Evolutionary conservation across 1,140 invertebrate genomes (phyloP), one percentile per base, ranked within the genome.

Genomic region (Habropoda laboriosa): DNA sequence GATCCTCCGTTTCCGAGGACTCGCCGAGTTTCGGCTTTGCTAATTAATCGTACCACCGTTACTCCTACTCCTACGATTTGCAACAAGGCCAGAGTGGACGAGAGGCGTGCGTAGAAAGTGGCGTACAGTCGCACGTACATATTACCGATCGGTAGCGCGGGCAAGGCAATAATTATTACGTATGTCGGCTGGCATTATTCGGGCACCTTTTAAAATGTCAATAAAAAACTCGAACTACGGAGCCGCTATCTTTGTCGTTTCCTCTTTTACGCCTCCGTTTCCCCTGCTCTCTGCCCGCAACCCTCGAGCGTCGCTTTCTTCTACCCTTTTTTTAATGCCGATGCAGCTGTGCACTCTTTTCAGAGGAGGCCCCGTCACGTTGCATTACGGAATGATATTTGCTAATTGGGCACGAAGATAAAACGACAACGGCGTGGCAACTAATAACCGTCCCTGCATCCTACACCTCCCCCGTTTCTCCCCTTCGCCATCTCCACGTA

Each of bases 341-440:
- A 83, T 79, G 82, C 86, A 85, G 86, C 83, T 84, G n/a, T n/a
- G 83, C 83, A 78, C 81, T 80, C 81, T 79, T 86, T 83, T 82
- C 73, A 85, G 82, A 84, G 85, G 80, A 85, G 79, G 86, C 77
- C 51, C 83, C 88, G 91, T 92, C 92, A 91, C 84, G 86, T 92
- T 91, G 89, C 90, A 92, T 92, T 92, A 92, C 91, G 82, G 82
- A 90, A 90, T 91, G 89, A 91, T 92, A 92, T 89, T 90, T 86
- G 90, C 90, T 93, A 93, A 93, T 93, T 92, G 91, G 91, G 91
- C 86, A 87, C 88, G 89, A 92, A 92, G 90, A 93, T 92, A 93
- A 93, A 92, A 92, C 89, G 89, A 92, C 80, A 81, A 86, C 83
- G 85, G 85, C 68, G 80, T 70, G 61, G 83, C 86, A 89, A 90